Evolutionary conservation across 2,888 invertebrate genomes (phyloP).

Genomic region (Nomada fucata): DNA sequence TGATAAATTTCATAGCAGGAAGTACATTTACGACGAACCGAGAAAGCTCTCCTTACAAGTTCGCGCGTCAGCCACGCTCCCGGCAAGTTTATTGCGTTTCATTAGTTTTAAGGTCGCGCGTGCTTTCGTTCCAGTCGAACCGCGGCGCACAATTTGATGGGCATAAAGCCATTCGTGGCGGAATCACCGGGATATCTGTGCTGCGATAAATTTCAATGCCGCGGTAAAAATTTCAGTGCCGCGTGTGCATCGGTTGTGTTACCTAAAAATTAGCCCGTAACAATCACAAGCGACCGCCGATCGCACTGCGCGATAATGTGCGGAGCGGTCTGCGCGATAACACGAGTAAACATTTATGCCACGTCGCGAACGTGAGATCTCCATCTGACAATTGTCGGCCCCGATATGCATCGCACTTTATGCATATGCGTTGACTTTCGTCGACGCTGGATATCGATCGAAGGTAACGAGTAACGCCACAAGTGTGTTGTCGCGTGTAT

Average conservation of each 20-base stretch:
- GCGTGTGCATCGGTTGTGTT: conserved; percentile 33
- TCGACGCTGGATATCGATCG: conserved; percentile 11
- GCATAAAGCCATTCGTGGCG: background rate
- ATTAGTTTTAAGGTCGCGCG: conserved; percentile 16
- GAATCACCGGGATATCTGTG: conserved; percentile 15
- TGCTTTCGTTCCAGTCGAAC: conserved; percentile 32
- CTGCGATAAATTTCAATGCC: conserved; percentile 22
- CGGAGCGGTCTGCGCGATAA: conserved; percentile 38
- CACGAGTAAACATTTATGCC: conserved; percentile 35
- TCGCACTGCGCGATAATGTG: conserved; percentile 45
- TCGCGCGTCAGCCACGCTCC: background rate
- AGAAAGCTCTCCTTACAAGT: conserved; percentile 25
- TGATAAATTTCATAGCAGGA: conserved; percentile 44
- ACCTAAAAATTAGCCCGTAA: conserved; percentile 60
- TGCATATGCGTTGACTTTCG: background rate
- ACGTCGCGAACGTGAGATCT: conserved; percentile 31
- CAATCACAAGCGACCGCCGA: conserved; percentile 57
- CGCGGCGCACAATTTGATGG: conserved; percentile 8
- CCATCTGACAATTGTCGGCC: conserved; percentile 24
- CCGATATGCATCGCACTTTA: background rate
- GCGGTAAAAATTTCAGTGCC: conserved; percentile 29
- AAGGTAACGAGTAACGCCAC: conserved; percentile 28
- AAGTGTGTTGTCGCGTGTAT: conserved; percentile 23
- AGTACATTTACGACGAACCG: conserved; percentile 18
- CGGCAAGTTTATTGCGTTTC: conserved; percentile 28